These are phyloP conservation scores for Anastrepha ludens DNA, from an alignment of 1,140 invertebrate species.

Conservation along the genomic window DNA sequence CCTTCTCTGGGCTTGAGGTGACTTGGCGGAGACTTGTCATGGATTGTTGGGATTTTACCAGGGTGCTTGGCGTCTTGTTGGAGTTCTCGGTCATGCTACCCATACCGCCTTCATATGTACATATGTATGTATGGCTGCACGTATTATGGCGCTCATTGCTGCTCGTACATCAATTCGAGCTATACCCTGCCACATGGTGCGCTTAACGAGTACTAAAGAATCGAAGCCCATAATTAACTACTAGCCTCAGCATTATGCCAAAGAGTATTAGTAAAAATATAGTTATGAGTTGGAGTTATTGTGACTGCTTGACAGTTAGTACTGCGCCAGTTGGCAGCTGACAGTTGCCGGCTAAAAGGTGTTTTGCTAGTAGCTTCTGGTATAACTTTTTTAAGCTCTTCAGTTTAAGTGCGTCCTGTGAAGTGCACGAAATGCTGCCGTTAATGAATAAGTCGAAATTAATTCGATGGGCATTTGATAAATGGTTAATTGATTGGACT, in stretches of 20 bases:
- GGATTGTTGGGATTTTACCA: constrained; percentile 33
- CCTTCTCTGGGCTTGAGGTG: constrained; percentile 25
- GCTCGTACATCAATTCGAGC: constrained; percentile 7
- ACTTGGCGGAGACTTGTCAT: constrained; percentile 25
- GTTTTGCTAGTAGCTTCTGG: not conserved
- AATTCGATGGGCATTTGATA: constrained; percentile 10
- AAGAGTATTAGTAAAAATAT: constrained; percentile 14
- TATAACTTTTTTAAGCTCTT: not conserved
- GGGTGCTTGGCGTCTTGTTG: constrained; percentile 31
- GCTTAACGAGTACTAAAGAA: constrained; percentile 19
- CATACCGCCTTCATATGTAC: not conserved
- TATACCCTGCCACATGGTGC: constrained; percentile 12
- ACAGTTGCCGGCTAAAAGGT: not conserved
- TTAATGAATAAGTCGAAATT: not conserved
- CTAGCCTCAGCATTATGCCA: not conserved
- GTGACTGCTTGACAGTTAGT: not conserved
- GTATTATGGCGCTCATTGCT: too few relatives aligned
- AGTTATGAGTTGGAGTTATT: not conserved
- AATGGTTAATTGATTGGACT: constrained; percentile 3
- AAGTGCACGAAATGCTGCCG: not conserved
- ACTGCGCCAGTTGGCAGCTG: not conserved
- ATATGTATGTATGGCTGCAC: not conserved
- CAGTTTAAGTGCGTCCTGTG: not conserved
- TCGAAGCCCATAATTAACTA: constrained; percentile 11
- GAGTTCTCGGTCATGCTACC: not conserved